Evolutionary conservation across 2,888 invertebrate species (phyloP), one percentile per base, ranked within the genome.

Genomic region (Stenodera caucasica): DNA sequence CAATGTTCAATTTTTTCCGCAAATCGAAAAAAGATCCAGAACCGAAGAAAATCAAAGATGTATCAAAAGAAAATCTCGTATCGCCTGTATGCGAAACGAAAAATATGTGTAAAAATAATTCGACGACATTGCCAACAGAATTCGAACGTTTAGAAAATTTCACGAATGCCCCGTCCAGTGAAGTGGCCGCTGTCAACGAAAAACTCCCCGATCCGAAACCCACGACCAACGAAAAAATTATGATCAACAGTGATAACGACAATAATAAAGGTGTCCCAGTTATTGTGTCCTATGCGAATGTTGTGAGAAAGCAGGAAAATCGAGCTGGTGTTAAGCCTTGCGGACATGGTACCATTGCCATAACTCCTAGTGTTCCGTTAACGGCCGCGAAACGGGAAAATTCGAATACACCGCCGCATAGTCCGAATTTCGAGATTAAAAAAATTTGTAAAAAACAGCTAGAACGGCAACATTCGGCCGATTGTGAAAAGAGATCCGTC

Each of bases 311-410:
- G n/a, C 54, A 61, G 11, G 69, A 57, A 18, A 57, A 50, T 18
- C 26, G 60, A 11, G 49, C 61, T 8, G 14, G 69, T 55, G 80
- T 80, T 4, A 80, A 79, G 63, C 80, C 80, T 1, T 80, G 80
- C 63, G 80, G 80, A 15, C 80, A 80, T 61, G 80, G 80, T 14
- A 80, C 80, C 9, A 69, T 77, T 6, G 80, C 79, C 4, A 76
- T 80, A 49, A 60, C 76, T 30, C 79, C 80, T 2, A 69, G 75
- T 65, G 70, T 77, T 21, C 77, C 74, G 29, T 53, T 70, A 23
- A 35, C 64, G 26, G 61, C 61, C 32, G 62, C 58, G n/a, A 72
- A 70, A 37, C 69, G 73, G 37, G 69, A 71, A 11, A 70, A 69
- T 12, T 53, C 58, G 23, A 55, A 55, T 50, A 76, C 78, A 12